A percentile compares a stretch with the other conserved stretches of the same genome.
phyloP scores from a whole-genome alignment of 1,140 invertebrate species.

The Trichonephila clavipes region DNA sequence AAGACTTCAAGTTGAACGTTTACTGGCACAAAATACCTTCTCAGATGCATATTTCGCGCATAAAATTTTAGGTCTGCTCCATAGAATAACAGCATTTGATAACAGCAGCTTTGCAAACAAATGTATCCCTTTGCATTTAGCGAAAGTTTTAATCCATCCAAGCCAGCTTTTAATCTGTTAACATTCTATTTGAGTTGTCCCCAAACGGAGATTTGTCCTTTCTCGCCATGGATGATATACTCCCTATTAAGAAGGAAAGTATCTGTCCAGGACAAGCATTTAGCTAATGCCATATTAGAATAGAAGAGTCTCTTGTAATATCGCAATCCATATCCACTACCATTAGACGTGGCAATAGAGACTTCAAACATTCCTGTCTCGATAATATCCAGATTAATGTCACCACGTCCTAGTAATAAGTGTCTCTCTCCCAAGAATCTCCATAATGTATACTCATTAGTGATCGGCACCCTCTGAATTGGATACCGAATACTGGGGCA shows the following conservation, averaged over 20 bases:
- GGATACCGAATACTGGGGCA: background rate
- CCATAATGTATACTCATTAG: conserved; percentile 64
- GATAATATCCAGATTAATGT: conserved; percentile 65
- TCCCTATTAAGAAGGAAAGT: conserved; percentile 4
- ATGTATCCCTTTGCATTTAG: too few species aligned
- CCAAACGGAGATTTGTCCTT: background rate
- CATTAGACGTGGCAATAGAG: conserved; percentile 23
- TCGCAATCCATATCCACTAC: background rate
- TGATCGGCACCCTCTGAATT: background rate
- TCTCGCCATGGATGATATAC: background rate
- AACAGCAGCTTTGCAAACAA: too few species aligned
- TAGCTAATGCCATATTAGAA: background rate
- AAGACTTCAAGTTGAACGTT: too few species aligned
- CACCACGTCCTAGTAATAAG: conserved; percentile 36
- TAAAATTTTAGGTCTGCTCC: too few species aligned
- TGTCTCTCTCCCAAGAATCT: conserved; percentile 44
- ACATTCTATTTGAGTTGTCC: background rate
- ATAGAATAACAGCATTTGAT: too few species aligned
- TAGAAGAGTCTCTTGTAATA: background rate
- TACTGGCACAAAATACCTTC: too few species aligned
- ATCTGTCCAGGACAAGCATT: background rate
- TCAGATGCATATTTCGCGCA: too few species aligned
- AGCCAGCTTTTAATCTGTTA: background rate
- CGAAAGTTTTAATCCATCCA: too few species aligned
- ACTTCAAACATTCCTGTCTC: conserved; percentile 10